These are phyloP conservation scores for Dryobota labecula DNA, from an alignment of 2,888 invertebrate species.

Conservation along the genomic window DNA sequence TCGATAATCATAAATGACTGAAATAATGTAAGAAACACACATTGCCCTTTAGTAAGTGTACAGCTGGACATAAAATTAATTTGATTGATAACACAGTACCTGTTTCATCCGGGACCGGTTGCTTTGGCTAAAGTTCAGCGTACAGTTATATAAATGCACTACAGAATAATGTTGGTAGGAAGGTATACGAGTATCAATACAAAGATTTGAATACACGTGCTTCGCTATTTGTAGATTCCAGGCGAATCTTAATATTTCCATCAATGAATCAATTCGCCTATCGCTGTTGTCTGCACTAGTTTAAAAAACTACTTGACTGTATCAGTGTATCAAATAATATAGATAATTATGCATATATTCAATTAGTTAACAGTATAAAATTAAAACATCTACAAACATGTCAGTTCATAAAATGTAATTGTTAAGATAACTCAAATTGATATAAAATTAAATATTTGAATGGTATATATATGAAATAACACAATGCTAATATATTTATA, in stretches of 20 bases:
- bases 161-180: not conserved
- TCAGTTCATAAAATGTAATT: not conserved
- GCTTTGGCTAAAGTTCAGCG: slow-evolving; percentile 50
- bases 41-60: slow-evolving; percentile 30
- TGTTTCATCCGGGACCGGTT: slow-evolving; percentile 47
- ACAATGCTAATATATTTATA: not conserved
- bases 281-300: not conserved
- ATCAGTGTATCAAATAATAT: not conserved
- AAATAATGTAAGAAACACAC: slow-evolving; percentile 14
- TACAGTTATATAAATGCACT: slow-evolving; percentile 54
- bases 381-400: not conserved
- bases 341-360: not conserved
- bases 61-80: slow-evolving; percentile 33
- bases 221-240: not conserved
- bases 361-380: not conserved
- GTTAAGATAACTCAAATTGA: not conserved
- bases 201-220: not conserved
- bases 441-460: not conserved
- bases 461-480: not conserved
- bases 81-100: slow-evolving; percentile 55
- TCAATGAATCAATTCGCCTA: not conserved
- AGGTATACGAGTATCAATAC: not conserved
- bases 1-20: slow-evolving; percentile 8
- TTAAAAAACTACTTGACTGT: not conserved
- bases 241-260: not conserved